phyloP scores from a whole-genome alignment of 2,797 vertebrate species.

The Podarcis lilfordi region DNA sequence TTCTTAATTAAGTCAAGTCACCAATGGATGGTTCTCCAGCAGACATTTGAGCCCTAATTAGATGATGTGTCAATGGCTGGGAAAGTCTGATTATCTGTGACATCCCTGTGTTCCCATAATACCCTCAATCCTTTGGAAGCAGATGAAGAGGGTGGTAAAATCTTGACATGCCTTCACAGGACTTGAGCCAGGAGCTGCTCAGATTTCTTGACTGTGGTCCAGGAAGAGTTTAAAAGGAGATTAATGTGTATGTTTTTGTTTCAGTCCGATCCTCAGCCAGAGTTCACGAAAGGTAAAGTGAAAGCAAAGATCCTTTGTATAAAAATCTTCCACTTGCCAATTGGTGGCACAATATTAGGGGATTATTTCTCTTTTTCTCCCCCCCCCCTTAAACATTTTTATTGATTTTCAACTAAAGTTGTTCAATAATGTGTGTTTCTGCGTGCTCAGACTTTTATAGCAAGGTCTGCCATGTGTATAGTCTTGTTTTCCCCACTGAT shows the following conservation, averaged over 20 bases:
- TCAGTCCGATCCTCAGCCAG: neutral
- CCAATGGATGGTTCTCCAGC: neutral
- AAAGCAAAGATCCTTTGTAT: neutral
- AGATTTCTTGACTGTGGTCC: slow-evolving; percentile 17
- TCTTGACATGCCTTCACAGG: neutral
- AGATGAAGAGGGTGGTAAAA: neutral
- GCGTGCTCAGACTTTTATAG: too few species aligned
- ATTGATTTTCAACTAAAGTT: too few species aligned
- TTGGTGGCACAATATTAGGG: neutral
- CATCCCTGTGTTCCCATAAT: neutral
- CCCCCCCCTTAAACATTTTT: neutral
- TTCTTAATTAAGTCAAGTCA: neutral
- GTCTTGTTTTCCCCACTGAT: too few species aligned
- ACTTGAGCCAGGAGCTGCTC: slow-evolving; percentile 12
- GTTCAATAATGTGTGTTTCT: too few species aligned
- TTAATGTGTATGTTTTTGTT: neutral
- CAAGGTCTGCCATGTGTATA: too few species aligned
- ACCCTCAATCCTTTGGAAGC: fast-evolving
- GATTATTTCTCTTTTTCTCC: slow-evolving; percentile 2
- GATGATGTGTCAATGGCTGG: neutral
- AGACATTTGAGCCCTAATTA: too few species aligned
- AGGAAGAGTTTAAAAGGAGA: neutral
- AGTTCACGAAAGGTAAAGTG: neutral
- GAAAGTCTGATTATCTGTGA: slow-evolving; percentile 1
- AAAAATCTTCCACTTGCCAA: neutral